Percentiles rank a stretch among this genome's conserved stretches.
Evolutionary conservation across 2,113 vertebrate species (phyloP).

Genomic region (Urocolius indicus): DNA sequence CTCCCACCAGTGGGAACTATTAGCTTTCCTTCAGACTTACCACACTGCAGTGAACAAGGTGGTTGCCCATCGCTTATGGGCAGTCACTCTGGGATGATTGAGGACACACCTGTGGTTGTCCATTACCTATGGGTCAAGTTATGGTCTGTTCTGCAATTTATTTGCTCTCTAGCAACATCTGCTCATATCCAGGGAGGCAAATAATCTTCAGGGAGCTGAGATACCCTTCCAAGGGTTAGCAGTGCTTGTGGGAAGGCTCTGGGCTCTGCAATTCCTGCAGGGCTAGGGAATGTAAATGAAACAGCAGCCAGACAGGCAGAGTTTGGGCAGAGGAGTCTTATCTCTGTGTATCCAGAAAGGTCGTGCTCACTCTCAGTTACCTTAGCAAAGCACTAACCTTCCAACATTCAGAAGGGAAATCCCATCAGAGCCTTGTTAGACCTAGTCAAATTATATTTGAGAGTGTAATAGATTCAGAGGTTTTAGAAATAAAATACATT

Average conservation of each 20-base stretch:
- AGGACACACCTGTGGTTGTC: neutral
- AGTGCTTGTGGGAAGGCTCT: neutral
- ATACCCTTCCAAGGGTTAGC: neutral
- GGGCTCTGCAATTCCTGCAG: neutral
- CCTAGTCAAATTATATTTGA: neutral
- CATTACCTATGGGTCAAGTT: neutral
- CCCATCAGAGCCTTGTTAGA: neutral
- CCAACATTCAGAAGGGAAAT: neutral
- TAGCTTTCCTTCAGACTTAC: neutral
- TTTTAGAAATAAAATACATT: slow-evolving; percentile 24
- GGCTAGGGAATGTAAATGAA: neutral
- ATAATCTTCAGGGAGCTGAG: neutral
- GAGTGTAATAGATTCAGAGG: neutral
- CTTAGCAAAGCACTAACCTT: neutral
- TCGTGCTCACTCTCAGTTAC: neutral
- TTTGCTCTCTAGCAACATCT: neutral
- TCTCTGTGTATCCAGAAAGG: neutral
- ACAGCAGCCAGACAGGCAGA: rapidly evolving
- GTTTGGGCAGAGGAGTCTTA: rapidly evolving
- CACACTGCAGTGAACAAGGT: neutral
- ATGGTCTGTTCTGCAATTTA: neutral
- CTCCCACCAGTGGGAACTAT: neutral
- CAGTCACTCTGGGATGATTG: neutral
- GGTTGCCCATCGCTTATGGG: neutral
- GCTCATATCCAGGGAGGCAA: neutral